A percentile compares a stretch with the other conserved stretches of the same genome.
phyloP scores from a whole-genome alignment of 2,888 invertebrate genomes.

The Patella pellucida region DNA sequence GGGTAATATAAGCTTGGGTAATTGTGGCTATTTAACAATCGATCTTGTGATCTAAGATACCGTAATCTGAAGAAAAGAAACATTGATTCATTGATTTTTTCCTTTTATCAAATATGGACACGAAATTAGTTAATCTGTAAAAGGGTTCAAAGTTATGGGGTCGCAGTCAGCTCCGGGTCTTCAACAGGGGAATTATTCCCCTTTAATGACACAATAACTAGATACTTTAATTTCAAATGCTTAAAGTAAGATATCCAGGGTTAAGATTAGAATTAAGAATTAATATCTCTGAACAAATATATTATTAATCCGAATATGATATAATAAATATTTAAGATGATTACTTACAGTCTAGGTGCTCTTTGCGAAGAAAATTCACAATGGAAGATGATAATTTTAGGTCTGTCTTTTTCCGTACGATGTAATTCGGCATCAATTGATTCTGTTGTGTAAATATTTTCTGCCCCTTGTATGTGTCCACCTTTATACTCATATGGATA shows the following conservation, averaged over 20 bases:
- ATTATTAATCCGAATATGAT: neutral
- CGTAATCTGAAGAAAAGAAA: constrained; percentile 76
- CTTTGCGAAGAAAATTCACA: constrained; percentile 98
- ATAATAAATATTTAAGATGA: neutral
- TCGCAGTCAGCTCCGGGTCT: too few relatives aligned
- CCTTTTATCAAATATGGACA: too few relatives aligned
- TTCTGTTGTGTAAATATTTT: constrained; percentile 86
- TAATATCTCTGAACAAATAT: neutral
- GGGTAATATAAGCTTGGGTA: constrained; percentile 91
- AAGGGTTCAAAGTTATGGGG: too few relatives aligned
- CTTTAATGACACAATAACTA: too few relatives aligned
- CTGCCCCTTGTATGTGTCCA: constrained; percentile 88
- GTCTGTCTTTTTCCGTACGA: constrained; percentile 73
- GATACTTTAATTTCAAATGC: too few relatives aligned
- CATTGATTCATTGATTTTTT: too few relatives aligned
- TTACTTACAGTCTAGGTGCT: constrained; percentile 90
- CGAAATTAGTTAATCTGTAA: too few relatives aligned
- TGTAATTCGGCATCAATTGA: constrained; percentile 73
- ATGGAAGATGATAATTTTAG: constrained; percentile 91
- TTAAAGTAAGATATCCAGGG: too few relatives aligned
- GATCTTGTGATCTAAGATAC: constrained; percentile 85
- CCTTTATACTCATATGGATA: constrained; percentile 95
- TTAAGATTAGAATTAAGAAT: too few relatives aligned
- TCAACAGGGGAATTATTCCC: too few relatives aligned
- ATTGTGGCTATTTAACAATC: constrained; percentile 81